Conservation (phyloP, 2,113 vertebrate genomes). For the Ibidorhyncha struthersii region DNA sequence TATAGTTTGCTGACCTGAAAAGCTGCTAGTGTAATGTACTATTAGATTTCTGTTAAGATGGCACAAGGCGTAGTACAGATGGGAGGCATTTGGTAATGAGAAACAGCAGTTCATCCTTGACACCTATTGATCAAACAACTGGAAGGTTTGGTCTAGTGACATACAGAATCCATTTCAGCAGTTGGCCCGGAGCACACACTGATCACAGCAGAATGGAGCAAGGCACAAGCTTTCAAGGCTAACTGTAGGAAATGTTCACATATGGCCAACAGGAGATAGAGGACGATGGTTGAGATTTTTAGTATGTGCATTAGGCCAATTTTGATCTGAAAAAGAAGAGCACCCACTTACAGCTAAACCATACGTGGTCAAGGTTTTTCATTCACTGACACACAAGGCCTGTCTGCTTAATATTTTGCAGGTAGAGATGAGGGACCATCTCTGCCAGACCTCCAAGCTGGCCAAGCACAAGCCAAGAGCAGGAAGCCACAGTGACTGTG, state of each 20-base stretch:
- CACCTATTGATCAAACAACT: background rate
- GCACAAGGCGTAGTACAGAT: background rate
- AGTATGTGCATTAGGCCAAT: background rate
- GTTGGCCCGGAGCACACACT: background rate
- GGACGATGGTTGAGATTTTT: background rate
- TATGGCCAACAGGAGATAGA: constrained; percentile 44
- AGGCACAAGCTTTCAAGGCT: background rate
- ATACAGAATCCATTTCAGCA: background rate
- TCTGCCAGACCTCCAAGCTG: background rate
- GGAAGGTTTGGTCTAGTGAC: background rate
- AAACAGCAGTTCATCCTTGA: background rate
- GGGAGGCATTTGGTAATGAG: background rate
- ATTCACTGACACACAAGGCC: background rate
- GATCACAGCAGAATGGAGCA: background rate
- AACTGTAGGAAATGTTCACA: constrained; percentile 33
- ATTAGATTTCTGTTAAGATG: background rate
- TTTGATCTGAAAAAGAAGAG: background rate
- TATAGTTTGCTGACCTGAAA: background rate
- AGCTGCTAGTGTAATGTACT: background rate
- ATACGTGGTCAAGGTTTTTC: background rate
- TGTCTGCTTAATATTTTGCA: background rate
- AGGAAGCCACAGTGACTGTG: background rate
- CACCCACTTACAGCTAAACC: background rate
- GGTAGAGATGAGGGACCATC: background rate
- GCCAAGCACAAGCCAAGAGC: background rate